These are phyloP conservation scores for Syrphus vitripennis DNA, from an alignment of 2,888 invertebrate genomes.

Conservation along the genomic window DNA sequence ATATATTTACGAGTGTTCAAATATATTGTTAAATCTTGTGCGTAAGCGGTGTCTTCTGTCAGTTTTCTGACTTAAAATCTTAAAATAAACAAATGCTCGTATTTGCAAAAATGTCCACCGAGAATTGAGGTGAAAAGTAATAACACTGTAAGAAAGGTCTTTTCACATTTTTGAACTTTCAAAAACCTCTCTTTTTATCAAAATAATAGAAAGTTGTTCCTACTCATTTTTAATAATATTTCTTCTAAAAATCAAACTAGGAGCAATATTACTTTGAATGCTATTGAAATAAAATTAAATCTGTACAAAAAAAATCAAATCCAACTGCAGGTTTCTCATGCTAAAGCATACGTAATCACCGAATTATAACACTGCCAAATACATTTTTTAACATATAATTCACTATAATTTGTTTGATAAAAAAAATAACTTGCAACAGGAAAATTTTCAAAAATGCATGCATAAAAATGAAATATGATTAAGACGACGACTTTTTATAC, in stretches of 20 bases:
- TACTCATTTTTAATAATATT: background rate
- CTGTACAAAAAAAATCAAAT: background rate
- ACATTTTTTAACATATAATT: background rate
- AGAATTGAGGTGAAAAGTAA: too few relatives aligned
- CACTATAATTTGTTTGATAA: background rate
- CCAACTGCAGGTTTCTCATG: background rate
- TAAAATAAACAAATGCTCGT: too few relatives aligned
- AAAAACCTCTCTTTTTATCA: too few relatives aligned
- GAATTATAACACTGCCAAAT: slow-evolving; percentile 18
- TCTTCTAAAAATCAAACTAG: background rate
- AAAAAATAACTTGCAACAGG: background rate
- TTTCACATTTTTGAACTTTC: too few relatives aligned
- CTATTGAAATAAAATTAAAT: background rate
- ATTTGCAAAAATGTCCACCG: too few relatives aligned
- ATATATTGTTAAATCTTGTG: too few relatives aligned
- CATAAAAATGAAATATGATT: background rate
- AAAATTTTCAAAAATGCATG: background rate
- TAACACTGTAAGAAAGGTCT: too few relatives aligned
- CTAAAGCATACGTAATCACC: background rate
- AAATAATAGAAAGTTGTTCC: too few relatives aligned
- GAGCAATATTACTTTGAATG: background rate
- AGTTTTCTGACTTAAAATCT: too few relatives aligned
- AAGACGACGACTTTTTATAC: too few relatives aligned
- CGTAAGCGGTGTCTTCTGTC: too few relatives aligned
- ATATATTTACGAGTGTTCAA: too few relatives aligned